These are phyloP conservation scores for Vanessa cardui DNA, from an alignment of 2,888 invertebrate species.

Conservation along the genomic window DNA sequence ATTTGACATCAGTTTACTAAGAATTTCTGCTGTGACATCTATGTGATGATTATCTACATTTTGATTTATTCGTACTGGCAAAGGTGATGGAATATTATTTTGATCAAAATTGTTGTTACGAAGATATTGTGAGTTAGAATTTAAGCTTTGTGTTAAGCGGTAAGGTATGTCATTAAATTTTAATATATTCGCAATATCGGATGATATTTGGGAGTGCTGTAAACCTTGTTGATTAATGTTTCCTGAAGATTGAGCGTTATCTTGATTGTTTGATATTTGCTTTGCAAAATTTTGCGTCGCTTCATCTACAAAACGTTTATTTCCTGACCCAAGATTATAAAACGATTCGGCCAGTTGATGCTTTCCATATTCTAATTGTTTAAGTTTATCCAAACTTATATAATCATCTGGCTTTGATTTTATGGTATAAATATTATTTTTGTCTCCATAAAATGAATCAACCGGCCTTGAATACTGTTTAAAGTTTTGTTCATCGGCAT, in stretches of 20 bases:
- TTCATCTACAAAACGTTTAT: conserved; percentile 54
- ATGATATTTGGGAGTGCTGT: conserved; percentile 53
- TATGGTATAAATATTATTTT: conserved; percentile 66
- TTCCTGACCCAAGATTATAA: conserved; percentile 49
- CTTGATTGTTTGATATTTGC: conserved; percentile 55
- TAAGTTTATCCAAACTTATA: conserved; percentile 51
- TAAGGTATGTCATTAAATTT: conserved; percentile 74
- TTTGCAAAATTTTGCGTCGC: conserved; percentile 54
- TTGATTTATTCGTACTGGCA: conserved; percentile 72
- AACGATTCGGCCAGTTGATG: conserved; percentile 53
- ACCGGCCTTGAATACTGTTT: conserved; percentile 65
- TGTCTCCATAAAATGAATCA: conserved; percentile 73
- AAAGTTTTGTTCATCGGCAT: conserved; percentile 58
- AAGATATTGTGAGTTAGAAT: conserved; percentile 56
- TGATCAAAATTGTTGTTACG: conserved; percentile 66
- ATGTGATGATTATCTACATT: conserved; percentile 73
- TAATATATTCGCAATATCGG: conserved; percentile 61
- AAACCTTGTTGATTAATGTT: conserved; percentile 55
- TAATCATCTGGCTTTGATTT: conserved; percentile 67
- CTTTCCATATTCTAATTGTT: conserved; percentile 59
- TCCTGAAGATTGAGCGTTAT: conserved; percentile 56
- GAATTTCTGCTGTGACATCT: conserved; percentile 65
- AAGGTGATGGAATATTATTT: conserved; percentile 58
- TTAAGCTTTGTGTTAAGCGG: conserved; percentile 62
- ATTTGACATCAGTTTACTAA: conserved; percentile 63